Conservation (phyloP, 1,140 invertebrate species). For the Oryctes rhinoceros region DNA sequence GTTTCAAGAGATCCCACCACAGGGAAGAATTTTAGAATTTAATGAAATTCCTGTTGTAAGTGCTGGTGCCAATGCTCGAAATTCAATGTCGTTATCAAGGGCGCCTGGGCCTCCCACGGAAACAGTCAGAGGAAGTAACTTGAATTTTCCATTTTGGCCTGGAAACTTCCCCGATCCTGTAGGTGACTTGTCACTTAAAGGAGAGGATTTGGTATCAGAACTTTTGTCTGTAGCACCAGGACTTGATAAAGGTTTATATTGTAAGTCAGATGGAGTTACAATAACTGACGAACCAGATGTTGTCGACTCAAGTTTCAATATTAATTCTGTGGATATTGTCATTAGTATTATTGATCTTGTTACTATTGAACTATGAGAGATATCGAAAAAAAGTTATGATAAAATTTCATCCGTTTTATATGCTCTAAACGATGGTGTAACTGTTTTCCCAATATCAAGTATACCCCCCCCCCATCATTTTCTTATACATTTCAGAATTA, state of each 20-base stretch:
- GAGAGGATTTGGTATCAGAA: slow-evolving; percentile 51
- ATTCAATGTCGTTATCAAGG: slow-evolving; percentile 78
- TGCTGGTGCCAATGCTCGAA: slow-evolving; percentile 72
- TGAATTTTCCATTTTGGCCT: slow-evolving; percentile 82
- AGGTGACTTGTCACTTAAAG: slow-evolving; percentile 51
- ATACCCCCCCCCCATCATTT: no score
- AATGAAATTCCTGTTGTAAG: slow-evolving; percentile 71
- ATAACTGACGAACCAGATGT: no score
- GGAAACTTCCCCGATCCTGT: slow-evolving; percentile 75
- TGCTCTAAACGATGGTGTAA: no score
- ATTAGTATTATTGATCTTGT: slow-evolving; percentile 59
- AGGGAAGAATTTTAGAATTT: slow-evolving; percentile 75
- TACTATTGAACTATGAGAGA: no score
- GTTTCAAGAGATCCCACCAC: no score
- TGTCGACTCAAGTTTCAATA: no score
- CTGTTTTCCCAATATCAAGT: no score
- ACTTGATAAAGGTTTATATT: slow-evolving; percentile 67
- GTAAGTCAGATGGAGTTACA: slow-evolving; percentile 64
- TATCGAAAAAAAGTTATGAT: no score
- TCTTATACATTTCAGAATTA: no score
- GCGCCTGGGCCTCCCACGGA: slow-evolving; percentile 68
- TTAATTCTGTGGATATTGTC: slow-evolving; percentile 47
- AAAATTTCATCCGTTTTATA: no score
- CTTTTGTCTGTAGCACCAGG: no score
- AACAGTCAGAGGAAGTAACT: no score